Conservation (phyloP, 2,113 vertebrate species). For the Lagopus muta region DNA sequence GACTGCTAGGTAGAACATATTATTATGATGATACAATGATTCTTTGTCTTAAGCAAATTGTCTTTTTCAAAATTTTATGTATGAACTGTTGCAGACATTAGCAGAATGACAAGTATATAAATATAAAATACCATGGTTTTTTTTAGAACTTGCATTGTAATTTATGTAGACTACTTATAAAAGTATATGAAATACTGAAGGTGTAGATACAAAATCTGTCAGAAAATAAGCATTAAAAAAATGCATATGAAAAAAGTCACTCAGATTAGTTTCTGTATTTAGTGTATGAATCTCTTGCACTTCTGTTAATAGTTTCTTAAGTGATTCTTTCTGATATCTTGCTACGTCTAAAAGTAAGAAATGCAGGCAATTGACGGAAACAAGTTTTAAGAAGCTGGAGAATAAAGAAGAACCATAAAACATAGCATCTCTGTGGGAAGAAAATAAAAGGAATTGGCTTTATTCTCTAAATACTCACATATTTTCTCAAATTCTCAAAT, state of each 20-base stretch:
- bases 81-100: not conserved
- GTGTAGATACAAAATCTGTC: not conserved
- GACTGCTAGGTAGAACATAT: not conserved
- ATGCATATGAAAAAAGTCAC: not conserved
- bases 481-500: not conserved
- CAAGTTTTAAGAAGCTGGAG: not conserved
- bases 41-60: not conserved
- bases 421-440: not conserved
- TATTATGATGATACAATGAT: not conserved
- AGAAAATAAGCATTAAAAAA: not conserved
- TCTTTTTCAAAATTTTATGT: not conserved
- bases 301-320: not conserved
- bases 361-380: not conserved
- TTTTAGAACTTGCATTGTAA: not conserved
- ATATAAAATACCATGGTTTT: not conserved
- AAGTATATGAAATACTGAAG: not conserved
- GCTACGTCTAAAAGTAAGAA: not conserved
- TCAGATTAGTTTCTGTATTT: not conserved
- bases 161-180: not conserved
- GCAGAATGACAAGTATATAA: not conserved
- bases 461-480: not conserved
- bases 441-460: not conserved
- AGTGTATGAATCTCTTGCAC: not conserved
- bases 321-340: not conserved
- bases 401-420: not conserved